Conservation (phyloP, 2,113 vertebrate species). For the Corvus cornix region DNA sequence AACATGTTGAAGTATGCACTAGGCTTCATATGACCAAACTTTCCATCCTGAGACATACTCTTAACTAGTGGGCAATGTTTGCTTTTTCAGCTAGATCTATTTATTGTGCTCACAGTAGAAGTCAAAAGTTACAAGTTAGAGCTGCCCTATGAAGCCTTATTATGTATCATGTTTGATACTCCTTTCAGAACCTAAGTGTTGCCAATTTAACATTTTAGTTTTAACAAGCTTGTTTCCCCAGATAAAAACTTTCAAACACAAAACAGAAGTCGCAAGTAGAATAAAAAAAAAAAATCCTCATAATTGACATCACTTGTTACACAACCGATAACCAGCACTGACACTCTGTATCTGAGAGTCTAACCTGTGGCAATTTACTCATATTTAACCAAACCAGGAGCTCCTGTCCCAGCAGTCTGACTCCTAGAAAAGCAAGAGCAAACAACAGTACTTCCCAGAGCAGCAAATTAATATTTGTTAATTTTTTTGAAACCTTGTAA, state of each 20-base stretch:
- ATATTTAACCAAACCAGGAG: not conserved
- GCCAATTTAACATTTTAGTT: not conserved
- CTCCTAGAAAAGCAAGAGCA: not conserved
- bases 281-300: not conserved
- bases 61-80: not conserved
- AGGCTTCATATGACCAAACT: not conserved
- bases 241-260: not conserved
- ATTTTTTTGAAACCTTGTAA: not conserved
- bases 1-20: not conserved
- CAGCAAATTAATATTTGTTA: not conserved
- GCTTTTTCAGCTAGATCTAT: not conserved
- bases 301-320: fast-evolving
- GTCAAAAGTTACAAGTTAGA: not conserved
- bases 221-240: not conserved
- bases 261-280: not conserved
- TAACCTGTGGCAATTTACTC: not conserved
- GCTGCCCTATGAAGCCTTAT: not conserved
- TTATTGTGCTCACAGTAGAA: not conserved
- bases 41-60: not conserved
- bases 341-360: not conserved
- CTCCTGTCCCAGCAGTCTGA: not conserved
- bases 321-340: not conserved
- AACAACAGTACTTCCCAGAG: not conserved
- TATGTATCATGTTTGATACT: not conserved
- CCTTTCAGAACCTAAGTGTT: not conserved